Conservation (phyloP, 2,888 invertebrate species). For the Hemaris fuciformis region DNA sequence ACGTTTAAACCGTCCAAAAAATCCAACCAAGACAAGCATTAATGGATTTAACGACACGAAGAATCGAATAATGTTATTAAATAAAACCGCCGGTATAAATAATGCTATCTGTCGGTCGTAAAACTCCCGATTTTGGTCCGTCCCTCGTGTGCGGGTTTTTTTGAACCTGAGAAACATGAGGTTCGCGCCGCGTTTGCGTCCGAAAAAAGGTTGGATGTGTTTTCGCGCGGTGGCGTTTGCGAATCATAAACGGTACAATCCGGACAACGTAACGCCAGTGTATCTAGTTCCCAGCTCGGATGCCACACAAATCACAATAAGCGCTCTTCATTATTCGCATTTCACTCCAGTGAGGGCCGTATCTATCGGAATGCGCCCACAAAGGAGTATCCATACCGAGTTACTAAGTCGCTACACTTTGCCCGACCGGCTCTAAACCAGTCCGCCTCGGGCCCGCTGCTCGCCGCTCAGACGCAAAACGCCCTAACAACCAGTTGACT, state of each 20-base stretch:
- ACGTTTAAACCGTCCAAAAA: slow-evolving; percentile 45
- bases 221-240: slow-evolving; percentile 13
- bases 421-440: slow-evolving; percentile 74
- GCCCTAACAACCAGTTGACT: slow-evolving; percentile 72
- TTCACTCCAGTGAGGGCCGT: slow-evolving; percentile 62
- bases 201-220: not conserved
- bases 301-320: slow-evolving; percentile 76
- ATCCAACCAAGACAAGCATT: slow-evolving; percentile 54
- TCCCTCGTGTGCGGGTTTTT: slow-evolving; percentile 42
- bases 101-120: slow-evolving; percentile 60
- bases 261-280: slow-evolving; percentile 33
- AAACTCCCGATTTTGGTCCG: slow-evolving; percentile 58
- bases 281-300: slow-evolving; percentile 56
- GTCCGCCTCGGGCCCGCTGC: slow-evolving; percentile 48
- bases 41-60: slow-evolving; percentile 59
- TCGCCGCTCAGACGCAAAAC: slow-evolving; percentile 43
- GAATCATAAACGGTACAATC: slow-evolving; percentile 8
- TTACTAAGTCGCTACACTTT: slow-evolving; percentile 73
- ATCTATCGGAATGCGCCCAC: slow-evolving; percentile 78
- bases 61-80: slow-evolving; percentile 68
- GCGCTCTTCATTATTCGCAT: slow-evolving; percentile 77
- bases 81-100: slow-evolving; percentile 63
- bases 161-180: slow-evolving; percentile 25
- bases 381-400: slow-evolving; percentile 69
- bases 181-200: not conserved